A percentile compares a stretch with the other conserved stretches of the same genome.
Conservation (phyloP, 2,797 vertebrate genomes). For the Tokudaia tokunoshimensis region DNA sequence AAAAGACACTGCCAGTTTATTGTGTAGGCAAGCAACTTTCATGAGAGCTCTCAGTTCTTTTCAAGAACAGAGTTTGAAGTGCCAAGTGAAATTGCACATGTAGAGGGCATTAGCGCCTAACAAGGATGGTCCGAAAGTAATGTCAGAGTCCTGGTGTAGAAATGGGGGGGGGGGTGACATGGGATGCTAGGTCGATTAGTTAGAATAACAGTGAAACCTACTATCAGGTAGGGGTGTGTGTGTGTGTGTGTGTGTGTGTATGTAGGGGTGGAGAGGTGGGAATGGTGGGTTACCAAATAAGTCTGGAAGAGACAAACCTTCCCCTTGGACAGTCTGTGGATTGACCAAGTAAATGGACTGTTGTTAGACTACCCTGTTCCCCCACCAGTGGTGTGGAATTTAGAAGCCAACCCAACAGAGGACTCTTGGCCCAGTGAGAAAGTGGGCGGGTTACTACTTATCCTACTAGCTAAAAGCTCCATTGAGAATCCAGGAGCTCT, state of each 20-base stretch:
- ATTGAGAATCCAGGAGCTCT: constrained; percentile 63
- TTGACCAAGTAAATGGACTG: constrained; percentile 67
- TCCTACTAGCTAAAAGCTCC: constrained; percentile 33
- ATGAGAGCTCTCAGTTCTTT: constrained; percentile 51
- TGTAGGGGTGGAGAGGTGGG: background rate
- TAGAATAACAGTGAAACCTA: constrained; percentile 63
- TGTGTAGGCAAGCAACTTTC: constrained; percentile 54
- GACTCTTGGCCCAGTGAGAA: constrained; percentile 8
- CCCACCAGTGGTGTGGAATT: constrained; percentile 45
- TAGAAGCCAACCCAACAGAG: constrained; percentile 71
- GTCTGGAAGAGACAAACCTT: constrained; percentile 34
- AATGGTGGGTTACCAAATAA: constrained; percentile 19
- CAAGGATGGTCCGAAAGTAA: background rate
- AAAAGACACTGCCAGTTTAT: background rate
- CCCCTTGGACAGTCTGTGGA: background rate
- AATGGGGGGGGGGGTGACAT: background rate
- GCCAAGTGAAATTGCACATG: background rate
- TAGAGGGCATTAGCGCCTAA: background rate
- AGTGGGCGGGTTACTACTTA: constrained; percentile 69
- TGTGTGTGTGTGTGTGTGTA: background rate
- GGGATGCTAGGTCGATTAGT: constrained; percentile 23
- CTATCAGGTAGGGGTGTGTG: constrained; percentile 1
- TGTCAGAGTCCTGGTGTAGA: constrained; percentile 39
- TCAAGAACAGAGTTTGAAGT: constrained; percentile 55
- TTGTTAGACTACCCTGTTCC: constrained; percentile 68